A percentile compares a stretch with the other conserved stretches of the same genome.
Evolutionary conservation across 2,797 vertebrate species (phyloP).

Genomic region (Microctenopoma stevenorrisi): DNA sequence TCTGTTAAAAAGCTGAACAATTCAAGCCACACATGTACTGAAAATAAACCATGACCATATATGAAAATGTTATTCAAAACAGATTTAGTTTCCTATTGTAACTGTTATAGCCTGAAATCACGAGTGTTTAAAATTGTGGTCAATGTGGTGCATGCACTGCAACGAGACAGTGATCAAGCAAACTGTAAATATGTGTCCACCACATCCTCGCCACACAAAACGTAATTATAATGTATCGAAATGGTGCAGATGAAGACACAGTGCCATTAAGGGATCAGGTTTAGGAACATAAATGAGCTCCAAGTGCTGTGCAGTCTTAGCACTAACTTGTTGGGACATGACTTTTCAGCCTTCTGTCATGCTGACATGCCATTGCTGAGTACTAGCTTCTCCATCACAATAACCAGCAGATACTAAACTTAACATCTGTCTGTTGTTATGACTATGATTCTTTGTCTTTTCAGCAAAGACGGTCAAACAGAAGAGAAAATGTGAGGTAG

Average conservation of each 20-base stretch:
- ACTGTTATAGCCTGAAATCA: background rate
- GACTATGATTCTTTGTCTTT: conserved; percentile 38
- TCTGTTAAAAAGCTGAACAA: background rate
- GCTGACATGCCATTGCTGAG: background rate
- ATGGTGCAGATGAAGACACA: conserved; percentile 11
- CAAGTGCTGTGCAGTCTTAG: conserved; percentile 14
- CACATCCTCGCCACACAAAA: conserved; percentile 44
- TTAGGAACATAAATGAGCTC: background rate
- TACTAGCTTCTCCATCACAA: background rate
- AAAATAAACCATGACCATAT: background rate
- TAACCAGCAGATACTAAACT: conserved; percentile 8
- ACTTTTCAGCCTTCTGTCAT: background rate
- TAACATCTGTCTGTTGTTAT: background rate
- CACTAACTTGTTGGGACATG: conserved; percentile 18
- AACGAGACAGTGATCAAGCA: conserved; percentile 8
- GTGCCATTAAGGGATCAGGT: conserved; percentile 21
- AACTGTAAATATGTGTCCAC: conserved; percentile 37
- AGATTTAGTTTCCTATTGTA: background rate
- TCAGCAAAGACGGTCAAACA: conserved; percentile 78
- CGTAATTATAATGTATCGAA: conserved; percentile 23
- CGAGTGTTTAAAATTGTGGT: conserved; percentile 21
- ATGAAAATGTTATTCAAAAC: background rate
- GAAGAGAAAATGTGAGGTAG: conserved; percentile 85
- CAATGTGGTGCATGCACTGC: conserved; percentile 10
- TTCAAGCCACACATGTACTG: background rate